These are phyloP conservation scores for Drosophila phalerata DNA, from an alignment of 2,888 invertebrate species.

Conservation along the genomic window DNA sequence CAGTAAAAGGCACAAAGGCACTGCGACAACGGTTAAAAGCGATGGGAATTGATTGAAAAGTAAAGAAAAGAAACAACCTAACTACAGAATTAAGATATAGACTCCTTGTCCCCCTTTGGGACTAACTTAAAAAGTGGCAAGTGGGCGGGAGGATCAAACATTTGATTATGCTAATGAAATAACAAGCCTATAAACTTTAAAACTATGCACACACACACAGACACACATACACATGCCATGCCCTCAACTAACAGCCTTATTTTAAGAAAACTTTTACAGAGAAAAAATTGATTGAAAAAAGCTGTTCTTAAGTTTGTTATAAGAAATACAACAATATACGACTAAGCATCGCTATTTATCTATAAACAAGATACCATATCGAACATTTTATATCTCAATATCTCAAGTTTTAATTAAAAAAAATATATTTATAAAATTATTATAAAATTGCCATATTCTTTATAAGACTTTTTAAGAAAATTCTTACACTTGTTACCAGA, in stretches of 20 bases:
- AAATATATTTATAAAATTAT: no score
- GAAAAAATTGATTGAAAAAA: background rate
- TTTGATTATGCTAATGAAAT: conserved; percentile 81
- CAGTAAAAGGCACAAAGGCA: conserved; percentile 74
- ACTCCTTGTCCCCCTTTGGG: conserved; percentile 4
- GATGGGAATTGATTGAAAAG: conserved; percentile 78
- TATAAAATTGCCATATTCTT: no score
- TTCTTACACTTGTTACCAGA: no score
- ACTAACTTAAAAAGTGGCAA: conserved; percentile 17
- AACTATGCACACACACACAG: conserved; percentile 57
- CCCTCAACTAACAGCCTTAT: background rate
- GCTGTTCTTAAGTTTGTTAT: background rate
- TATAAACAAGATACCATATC: no score
- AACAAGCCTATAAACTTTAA: conserved; percentile 76
- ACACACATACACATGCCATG: background rate
- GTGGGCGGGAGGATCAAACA: conserved; percentile 40
- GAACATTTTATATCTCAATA: no score
- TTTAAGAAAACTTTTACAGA: background rate
- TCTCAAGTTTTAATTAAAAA: no score
- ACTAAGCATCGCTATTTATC: background rate
- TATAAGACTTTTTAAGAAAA: no score
- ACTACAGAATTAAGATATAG: conserved; percentile 62
- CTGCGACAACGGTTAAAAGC: conserved; percentile 70
- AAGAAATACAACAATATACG: background rate
- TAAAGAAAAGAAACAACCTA: conserved; percentile 59